A percentile compares a stretch with the other conserved stretches of the same genome.
These are phyloP conservation scores for cattle (Bos taurus) DNA, from an alignment of 2,113 vertebrate species.

Conservation along the genomic window ARS-UCD2.0 NC_037354.1:42002001-42002500, in stretches of 20 bases:
- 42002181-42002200: conserved; percentile 88
- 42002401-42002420: neutral
- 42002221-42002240: neutral
- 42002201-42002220: neutral
- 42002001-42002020: neutral
- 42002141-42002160: conserved; percentile 99
- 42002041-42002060: conserved; percentile 99
- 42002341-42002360: neutral
- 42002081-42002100: conserved; percentile 98
- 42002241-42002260: neutral
- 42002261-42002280: neutral
- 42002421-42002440: neutral
- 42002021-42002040: conserved; percentile 77
- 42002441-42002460: neutral
- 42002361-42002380: neutral
- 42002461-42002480: neutral
- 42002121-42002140: conserved; percentile 98
- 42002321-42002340: neutral
- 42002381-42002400: neutral
- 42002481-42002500: neutral
- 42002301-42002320: neutral
- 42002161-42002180: conserved; percentile 99
- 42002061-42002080: conserved; percentile 97
- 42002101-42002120: conserved; percentile 97
- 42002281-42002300: neutral